Evolutionary conservation across 2,797 vertebrate species (phyloP).

Genomic region (Chaenodraco wilsoni): DNA sequence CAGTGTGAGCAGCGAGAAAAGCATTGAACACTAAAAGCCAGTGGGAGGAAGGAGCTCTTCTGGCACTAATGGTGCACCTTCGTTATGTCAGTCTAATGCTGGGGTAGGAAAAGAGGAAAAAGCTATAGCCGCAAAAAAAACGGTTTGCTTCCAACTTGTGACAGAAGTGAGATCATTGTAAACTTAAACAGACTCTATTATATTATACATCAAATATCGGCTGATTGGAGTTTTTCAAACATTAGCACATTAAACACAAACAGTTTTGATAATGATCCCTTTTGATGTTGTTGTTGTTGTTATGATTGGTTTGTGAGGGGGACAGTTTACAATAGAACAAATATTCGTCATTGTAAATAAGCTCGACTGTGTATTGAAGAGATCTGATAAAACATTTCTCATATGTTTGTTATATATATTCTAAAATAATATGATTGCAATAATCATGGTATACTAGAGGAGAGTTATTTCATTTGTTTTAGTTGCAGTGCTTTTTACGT

Average conservation of each 20-base stretch:
- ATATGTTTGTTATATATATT: background rate
- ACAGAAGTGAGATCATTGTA: background rate
- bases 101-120: background rate
- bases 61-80: background rate
- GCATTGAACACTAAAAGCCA: background rate
- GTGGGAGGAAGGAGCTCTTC: background rate
- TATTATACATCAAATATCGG: no score
- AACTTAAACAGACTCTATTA: background rate
- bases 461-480: background rate
- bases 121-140: background rate
- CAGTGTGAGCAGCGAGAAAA: background rate
- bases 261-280: background rate
- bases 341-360: no score
- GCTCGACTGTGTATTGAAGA: background rate
- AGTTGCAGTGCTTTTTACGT: background rate
- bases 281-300: background rate
- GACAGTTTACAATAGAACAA: no score
- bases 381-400: background rate
- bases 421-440: background rate
- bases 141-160: background rate
- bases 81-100: background rate
- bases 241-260: background rate
- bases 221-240: background rate
- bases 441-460: background rate
- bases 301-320: background rate